Evolutionary conservation across 2,113 vertebrate genomes (phyloP), one percentile per base, ranked within the genome.

Genomic region (Hoplias malabaricus): DNA sequence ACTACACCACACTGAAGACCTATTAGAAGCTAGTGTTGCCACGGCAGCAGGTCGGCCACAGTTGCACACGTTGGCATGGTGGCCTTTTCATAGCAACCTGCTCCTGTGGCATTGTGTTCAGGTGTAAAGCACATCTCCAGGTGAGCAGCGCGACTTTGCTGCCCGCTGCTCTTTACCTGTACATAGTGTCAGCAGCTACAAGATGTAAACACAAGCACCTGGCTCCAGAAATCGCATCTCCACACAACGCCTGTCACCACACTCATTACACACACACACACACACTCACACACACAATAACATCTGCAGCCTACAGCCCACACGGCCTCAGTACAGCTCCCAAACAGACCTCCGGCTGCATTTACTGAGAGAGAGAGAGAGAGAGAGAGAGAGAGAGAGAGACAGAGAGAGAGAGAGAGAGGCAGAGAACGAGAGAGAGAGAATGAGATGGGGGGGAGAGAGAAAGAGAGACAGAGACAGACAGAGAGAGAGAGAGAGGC

Each of bases 171-270:
- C n/a, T n/a, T n/a, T n/a, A n/a, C n/a, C n/a, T n/a, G n/a, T n/a
- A n/a, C n/a, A n/a, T 25, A 48, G 34, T 73, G 67, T 73, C 77
- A 73, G 38, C 69, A 73, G 23, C 48, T 68, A 73, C 70, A 79
- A 79, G 77, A 16, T 27, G 65, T 56, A 67, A 79, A 79, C 62
- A 73, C 19, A 34, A 73, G 70, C 59, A 80, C 53, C 71, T 74
- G 71, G 63, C 63, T 34, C 50, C 46, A 10, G 10, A 48, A 67
- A 57, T 57, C 34, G 11, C 25, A 57, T 54, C 34, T 54, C 43
- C 29, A 69, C 53, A 68, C 19, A 69, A 38, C 19, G n/a, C 40
- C 42, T 69, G 75, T 69, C 68, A 69, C 40, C 54, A 4, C 38
- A 34, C 66, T 69, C 54, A 62, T 77, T 69, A 77, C 48, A 40